phyloP scores from a whole-genome alignment of 2,113 vertebrate species.

The Cephalopterus ornatus region DNA sequence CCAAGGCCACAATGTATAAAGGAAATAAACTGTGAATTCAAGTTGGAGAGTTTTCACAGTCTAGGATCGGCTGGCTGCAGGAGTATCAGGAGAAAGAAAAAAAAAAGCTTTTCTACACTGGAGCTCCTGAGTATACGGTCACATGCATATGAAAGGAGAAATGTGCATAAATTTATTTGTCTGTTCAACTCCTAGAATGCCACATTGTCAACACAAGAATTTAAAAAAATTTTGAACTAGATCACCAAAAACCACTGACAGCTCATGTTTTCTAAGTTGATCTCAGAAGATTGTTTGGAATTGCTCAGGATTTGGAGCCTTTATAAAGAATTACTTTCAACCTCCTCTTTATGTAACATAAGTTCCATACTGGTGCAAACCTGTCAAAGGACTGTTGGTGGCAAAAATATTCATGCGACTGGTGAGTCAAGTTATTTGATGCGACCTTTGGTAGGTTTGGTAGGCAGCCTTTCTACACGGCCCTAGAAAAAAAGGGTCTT shows the following conservation, averaged over 20 bases:
- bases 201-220: background rate
- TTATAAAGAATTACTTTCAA: background rate
- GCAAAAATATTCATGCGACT: background rate
- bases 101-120: accelerated
- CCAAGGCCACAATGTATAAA: background rate
- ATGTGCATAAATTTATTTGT: background rate
- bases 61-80: background rate
- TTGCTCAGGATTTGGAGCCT: background rate
- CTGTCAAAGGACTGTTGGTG: background rate
- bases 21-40: background rate
- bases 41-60: background rate
- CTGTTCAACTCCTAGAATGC: background rate
- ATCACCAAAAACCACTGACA: background rate
- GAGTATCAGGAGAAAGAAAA: background rate
- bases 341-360: background rate
- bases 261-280: background rate
- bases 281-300: background rate
- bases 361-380: background rate
- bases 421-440: background rate
- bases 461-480: background rate
- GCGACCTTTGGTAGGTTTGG: background rate
- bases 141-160: accelerated
- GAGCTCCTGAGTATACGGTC: background rate
- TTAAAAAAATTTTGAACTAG: background rate
- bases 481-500: background rate